Evolutionary conservation across 2,797 vertebrate species (phyloP).

Genomic region (Phrynocephalus vlangalii): DNA sequence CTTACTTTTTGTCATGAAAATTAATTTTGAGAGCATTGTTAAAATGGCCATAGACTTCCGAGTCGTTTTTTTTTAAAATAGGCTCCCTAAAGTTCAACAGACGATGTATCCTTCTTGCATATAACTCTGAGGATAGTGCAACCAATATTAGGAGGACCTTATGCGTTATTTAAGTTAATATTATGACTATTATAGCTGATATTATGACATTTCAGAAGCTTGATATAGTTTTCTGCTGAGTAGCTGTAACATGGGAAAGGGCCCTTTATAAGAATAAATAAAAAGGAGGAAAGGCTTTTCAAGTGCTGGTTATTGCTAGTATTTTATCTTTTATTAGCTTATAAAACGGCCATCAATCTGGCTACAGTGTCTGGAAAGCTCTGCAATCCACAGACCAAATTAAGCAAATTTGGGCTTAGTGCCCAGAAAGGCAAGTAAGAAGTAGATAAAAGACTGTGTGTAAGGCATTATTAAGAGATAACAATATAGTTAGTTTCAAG

Average conservation of each 20-base stretch:
- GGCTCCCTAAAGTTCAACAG: neutral
- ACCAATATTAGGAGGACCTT: constrained; percentile 55
- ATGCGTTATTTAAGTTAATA: constrained; percentile 58
- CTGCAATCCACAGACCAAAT: constrained; percentile 63
- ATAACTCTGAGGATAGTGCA: constrained; percentile 52
- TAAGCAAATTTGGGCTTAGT: constrained; percentile 67
- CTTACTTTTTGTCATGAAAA: constrained; percentile 64
- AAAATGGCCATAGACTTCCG: constrained; percentile 27
- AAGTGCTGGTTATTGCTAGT: constrained; percentile 54
- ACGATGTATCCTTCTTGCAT: constrained; percentile 40
- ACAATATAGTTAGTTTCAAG: neutral
- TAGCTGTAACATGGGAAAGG: constrained; percentile 47
- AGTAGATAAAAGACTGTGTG: constrained; percentile 16
- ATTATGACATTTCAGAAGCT: constrained; percentile 52
- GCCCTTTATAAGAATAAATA: constrained; percentile 28
- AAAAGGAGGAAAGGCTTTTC: constrained; percentile 37
- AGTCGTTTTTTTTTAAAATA: neutral
- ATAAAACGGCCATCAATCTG: constrained; percentile 63
- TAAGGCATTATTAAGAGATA: constrained; percentile 39
- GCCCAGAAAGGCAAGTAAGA: constrained; percentile 54
- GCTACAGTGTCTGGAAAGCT: constrained; percentile 67
- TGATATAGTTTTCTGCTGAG: constrained; percentile 47
- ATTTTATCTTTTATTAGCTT: constrained; percentile 72
- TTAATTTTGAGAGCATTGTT: constrained; percentile 54
- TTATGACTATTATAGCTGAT: constrained; percentile 35